Percentiles rank a stretch among this genome's conserved stretches.
Conservation (phyloP, 2,888 invertebrate genomes). For the Drosophila mercatorum region DNA sequence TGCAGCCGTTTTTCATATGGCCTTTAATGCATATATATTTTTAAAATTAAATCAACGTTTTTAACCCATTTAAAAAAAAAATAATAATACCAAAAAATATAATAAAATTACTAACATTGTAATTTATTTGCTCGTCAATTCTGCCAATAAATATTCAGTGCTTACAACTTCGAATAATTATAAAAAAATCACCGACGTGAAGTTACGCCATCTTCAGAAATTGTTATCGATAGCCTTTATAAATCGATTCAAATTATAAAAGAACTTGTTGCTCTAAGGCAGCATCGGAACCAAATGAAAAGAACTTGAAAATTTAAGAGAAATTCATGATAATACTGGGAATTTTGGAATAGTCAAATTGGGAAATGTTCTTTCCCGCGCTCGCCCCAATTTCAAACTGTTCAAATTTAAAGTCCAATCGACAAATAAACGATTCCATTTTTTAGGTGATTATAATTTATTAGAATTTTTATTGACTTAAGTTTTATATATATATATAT, state of each 20-base stretch:
- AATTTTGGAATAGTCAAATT: not conserved
- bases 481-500: constrained; percentile 69
- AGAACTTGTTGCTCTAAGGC: not conserved
- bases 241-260: not conserved
- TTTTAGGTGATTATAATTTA: constrained; percentile 83
- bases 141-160: too few species aligned
- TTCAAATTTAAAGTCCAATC: not conserved
- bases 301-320: not conserved
- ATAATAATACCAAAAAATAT: too few species aligned
- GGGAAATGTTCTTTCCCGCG: not conserved
- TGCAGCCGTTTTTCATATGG: too few species aligned
- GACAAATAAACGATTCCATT: constrained; percentile 13
- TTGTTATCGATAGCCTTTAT: not conserved
- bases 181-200: not conserved
- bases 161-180: not conserved
- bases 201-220: not conserved
- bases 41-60: not conserved
- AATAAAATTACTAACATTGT: too few species aligned
- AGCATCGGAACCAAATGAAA: too few species aligned
- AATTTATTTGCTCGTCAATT: too few species aligned
- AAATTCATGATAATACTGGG: not conserved
- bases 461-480: constrained; percentile 83
- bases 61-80: too few species aligned
- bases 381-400: not conserved
- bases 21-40: not conserved